Evolutionary conservation across 2,113 vertebrate species (phyloP), one percentile per base, ranked within the genome.

Genomic region (Muntiacus reevesi): DNA sequence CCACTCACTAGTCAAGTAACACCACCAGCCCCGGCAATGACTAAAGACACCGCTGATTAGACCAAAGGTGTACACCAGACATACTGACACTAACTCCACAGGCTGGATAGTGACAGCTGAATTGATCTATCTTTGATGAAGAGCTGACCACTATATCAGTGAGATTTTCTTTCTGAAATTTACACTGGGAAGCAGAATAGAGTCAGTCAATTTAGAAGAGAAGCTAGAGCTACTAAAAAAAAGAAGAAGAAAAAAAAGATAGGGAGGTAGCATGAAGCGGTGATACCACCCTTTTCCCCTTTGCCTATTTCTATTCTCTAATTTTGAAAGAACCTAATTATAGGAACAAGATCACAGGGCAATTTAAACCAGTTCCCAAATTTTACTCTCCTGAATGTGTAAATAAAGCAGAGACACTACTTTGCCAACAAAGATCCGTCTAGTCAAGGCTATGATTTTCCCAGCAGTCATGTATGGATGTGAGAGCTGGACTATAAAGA

Each of bases 1-100:
- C 14, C 36, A 79, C 28, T 91, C 8, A 28, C 2, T 23, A 14
- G 9, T 45, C 85, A 82, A 10, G 1, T 76, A 33, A 5, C 21
- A 43, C 43, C 3, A 4, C 14, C 16, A 52, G 28, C 36, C 19
- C 43, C 1, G 0, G 23, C 50, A 21, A 13, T 36, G 14, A 74
- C 71, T 79, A 71, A 55, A 71, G 43, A 6, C 11, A 67, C 16
- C 4, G 1, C 28, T 62, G 33, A 25, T 19, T 30, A 10, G 21
- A n/a, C 19, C 52, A 14, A 60, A 17, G 6, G 7, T 14, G 1
- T n/a, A 50, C 33, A 67, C 8, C 11, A 19, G 50, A 40, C 9
- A 64, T 19, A 43, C 23, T 25, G 60, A 57, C 27, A 36, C 10
- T 27, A 33, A 0, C 33, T 15, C 27, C 43, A 54, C 8, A 40